Base-by-base conservation (phyloP, 2,888 invertebrate genomes). In the Cheilosia impressa region DNA sequence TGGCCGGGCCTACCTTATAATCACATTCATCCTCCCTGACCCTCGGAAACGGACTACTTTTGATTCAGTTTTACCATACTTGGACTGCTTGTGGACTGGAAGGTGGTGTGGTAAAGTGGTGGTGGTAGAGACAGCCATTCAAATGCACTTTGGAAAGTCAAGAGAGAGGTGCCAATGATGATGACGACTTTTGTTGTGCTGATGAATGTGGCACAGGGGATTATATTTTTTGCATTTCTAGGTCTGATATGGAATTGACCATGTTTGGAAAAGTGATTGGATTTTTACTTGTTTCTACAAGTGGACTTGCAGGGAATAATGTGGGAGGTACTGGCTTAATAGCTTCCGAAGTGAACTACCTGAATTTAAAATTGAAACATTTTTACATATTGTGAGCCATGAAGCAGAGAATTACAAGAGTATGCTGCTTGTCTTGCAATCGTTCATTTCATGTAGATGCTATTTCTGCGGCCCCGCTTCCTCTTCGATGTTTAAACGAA, bases 31-130 rank as follows among this genome's bases (percentile, higher is more conserved):
- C 78, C 65, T 80, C 75, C 63, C 73, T 79, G 83, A 79, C 79
- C 73, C 68, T 83, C 83, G 63, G 63, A 73, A 73, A 60, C 73
- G 73, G 53, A 73, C 66, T 66, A 73, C 43, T 62, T 72, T 58
- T 52, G 22, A 57, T 43, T 55, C 38, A 58, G 73, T 62, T 53
- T 66, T 72, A 4, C 79, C 72, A 72, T 79, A 72, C 63, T 66
- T 66, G 72, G 72, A 5, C 50, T 27, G 13, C n/a, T 27, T 34
- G 24, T 31, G 22, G 19, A 6, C 27, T 27, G 27, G 5, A 0
- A 0, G 15, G 45, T 58, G 34, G 41, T 19, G 13, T 55, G 69
- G 45, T 38, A 53, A 47, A n/a, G 13, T 72, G 41, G 57, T 63
- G 43, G 19, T 0, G 9, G 4, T 27, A 24, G 15, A 22, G 22